Percentiles rank a stretch among this genome's conserved stretches.
These are phyloP conservation scores for Portunus trituberculatus DNA, from an alignment of 1,140 invertebrate genomes.

Conservation along the genomic window DNA sequence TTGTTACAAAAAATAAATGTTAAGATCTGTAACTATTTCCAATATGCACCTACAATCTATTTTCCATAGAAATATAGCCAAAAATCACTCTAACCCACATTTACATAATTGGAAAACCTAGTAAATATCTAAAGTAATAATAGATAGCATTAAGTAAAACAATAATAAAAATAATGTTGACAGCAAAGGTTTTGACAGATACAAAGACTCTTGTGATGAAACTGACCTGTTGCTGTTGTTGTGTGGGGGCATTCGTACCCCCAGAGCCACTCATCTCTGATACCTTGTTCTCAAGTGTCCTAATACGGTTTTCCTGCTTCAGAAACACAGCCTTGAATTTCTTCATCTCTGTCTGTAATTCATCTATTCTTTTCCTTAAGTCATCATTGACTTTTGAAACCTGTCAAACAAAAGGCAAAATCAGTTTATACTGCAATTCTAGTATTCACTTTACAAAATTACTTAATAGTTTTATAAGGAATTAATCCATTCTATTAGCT, in stretches of 20 bases:
- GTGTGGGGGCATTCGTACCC: conserved; percentile 1
- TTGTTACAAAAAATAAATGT: no score
- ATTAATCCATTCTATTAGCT: no score
- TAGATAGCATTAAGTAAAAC: conserved; percentile 67
- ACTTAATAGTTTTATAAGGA: neutral
- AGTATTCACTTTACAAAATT: neutral
- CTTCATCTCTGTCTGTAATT: conserved; percentile 91
- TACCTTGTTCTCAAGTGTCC: conserved; percentile 64
- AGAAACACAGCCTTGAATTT: conserved; percentile 96
- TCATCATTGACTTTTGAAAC: conserved; percentile 74
- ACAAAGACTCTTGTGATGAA: conserved; percentile 36
- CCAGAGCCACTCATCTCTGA: conserved; percentile 43
- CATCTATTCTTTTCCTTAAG: conserved; percentile 86
- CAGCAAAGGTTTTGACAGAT: conserved; percentile 59
- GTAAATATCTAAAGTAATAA: conserved; percentile 64
- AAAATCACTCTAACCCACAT: neutral
- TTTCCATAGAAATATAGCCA: neutral
- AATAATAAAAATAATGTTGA: conserved; percentile 68
- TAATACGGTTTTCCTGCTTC: conserved; percentile 95
- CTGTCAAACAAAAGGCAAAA: conserved; percentile 36
- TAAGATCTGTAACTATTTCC: no score
- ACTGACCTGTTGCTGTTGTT: conserved; percentile 61
- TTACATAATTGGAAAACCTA: conserved; percentile 39
- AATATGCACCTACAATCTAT: neutral
- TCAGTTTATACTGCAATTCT: neutral